Evolutionary conservation across 2,888 invertebrate species (phyloP).

Genomic region (Agrypnus murinus): DNA sequence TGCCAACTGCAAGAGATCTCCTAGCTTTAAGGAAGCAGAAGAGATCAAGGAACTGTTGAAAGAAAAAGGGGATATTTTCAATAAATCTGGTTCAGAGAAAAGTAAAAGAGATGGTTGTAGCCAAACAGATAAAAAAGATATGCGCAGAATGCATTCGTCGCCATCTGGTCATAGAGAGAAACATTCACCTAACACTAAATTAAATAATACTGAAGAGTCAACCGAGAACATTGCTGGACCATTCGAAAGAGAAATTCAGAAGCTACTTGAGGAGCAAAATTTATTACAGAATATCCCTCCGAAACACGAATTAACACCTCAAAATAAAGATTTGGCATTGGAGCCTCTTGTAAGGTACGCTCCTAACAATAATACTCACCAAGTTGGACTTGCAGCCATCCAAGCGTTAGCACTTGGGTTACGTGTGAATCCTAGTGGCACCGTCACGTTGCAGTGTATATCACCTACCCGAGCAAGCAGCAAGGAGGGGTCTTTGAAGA

Average conservation of each 20-base stretch:
- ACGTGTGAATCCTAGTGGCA: constrained; percentile 68
- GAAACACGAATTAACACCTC: constrained; percentile 76
- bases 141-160: constrained; percentile 72
- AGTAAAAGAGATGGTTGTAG: constrained; percentile 78
- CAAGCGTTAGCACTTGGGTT: constrained; percentile 79
- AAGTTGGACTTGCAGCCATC: constrained; percentile 86
- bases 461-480: constrained; percentile 71
- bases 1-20: constrained; percentile 68
- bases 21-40: constrained; percentile 71
- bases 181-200: constrained; percentile 70
- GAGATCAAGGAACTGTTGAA: constrained; percentile 67
- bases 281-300: constrained; percentile 77
- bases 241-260: constrained; percentile 87
- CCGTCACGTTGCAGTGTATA: constrained; percentile 69
- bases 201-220: constrained; percentile 74
- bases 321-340: constrained; percentile 77
- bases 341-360: constrained; percentile 67
- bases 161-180: constrained; percentile 72
- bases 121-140: constrained; percentile 80
- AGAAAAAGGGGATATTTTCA: constrained; percentile 72
- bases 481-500: constrained; percentile 72
- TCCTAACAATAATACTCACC: constrained; percentile 78
- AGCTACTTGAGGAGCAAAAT: constrained; percentile 83
- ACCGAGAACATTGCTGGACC: constrained; percentile 75
- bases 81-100: constrained; percentile 74